A percentile compares a stretch with the other conserved stretches of the same genome.
Evolutionary conservation across 2,888 invertebrate species (phyloP).

Genomic region (Merodon equestris): DNA sequence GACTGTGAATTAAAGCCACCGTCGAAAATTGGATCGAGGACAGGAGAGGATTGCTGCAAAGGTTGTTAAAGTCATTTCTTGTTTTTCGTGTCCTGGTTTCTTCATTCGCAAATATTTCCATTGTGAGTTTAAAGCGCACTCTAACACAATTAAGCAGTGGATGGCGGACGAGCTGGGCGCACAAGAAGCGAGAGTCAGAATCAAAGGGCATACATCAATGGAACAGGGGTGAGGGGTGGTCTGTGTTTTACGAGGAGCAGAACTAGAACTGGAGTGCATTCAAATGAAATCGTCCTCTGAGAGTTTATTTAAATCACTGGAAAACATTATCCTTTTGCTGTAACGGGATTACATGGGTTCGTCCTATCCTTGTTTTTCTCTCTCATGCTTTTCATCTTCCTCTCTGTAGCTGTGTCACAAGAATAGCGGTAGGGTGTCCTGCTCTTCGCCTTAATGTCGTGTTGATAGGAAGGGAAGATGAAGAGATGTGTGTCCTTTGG

Average conservation of each 20-base stretch:
- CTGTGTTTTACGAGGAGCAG: constrained; percentile 34
- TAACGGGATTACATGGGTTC: constrained; percentile 58
- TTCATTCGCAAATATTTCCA: constrained; percentile 54
- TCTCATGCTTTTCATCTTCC: no score
- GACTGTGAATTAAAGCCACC: constrained; percentile 51
- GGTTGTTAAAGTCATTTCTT: constrained; percentile 30
- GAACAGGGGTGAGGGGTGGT: no score
- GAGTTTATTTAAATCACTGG: constrained; percentile 65
- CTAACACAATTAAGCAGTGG: constrained; percentile 52
- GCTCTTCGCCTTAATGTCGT: constrained; percentile 32
- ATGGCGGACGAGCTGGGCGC: background rate
- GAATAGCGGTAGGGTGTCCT: constrained; percentile 18
- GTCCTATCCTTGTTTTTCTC: constrained; percentile 15
- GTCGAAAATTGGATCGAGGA: constrained; percentile 60
- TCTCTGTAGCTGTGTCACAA: no score
- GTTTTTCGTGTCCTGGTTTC: constrained; percentile 13
- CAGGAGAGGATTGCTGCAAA: constrained; percentile 35
- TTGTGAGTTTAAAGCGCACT: constrained; percentile 56
- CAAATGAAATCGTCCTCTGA: constrained; percentile 60
- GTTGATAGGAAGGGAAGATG: constrained; percentile 24
- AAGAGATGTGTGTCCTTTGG: constrained; percentile 53
- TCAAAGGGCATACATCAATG: constrained; percentile 51
- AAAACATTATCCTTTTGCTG: constrained; percentile 65
- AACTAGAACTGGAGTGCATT: constrained; percentile 38
- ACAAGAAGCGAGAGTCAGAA: constrained; percentile 13